These are phyloP conservation scores for Pedicia rivosa DNA, from an alignment of 2,888 invertebrate species.

Conservation along the genomic window DNA sequence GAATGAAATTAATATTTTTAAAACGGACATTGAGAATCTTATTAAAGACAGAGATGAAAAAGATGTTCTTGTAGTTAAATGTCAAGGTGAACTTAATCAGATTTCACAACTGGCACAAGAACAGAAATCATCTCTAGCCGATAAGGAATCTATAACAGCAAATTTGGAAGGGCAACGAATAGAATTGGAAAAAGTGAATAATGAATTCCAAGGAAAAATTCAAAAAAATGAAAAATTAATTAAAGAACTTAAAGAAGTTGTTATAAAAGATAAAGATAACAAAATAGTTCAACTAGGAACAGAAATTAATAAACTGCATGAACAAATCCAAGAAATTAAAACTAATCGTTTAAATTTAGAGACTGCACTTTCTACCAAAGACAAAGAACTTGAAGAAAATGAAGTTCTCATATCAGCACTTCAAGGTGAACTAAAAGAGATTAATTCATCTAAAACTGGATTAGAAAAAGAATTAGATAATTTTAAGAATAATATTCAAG, in stretches of 20 bases:
- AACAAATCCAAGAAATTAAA: too few relatives aligned
- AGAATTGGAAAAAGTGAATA: neutral
- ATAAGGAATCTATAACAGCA: too few relatives aligned
- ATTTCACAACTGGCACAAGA: too few relatives aligned
- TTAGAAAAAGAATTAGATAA: conserved; percentile 10
- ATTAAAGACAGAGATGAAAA: conserved; percentile 18
- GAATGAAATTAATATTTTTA: conserved; percentile 15
- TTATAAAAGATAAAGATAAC: neutral
- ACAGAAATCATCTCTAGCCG: too few relatives aligned
- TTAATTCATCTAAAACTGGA: conserved; percentile 12
- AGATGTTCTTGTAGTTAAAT: neutral
- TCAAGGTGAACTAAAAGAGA: conserved; percentile 22
- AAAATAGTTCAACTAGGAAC: too few relatives aligned
- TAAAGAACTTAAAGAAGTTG: neutral
- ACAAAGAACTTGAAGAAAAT: conserved; percentile 19
- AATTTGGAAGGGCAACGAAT: too few relatives aligned
- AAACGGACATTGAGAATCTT: conserved; percentile 20
- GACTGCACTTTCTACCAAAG: conserved; percentile 11
- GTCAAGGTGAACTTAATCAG: too few relatives aligned
- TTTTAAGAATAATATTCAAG: conserved; percentile 3
- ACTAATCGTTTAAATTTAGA: too few relatives aligned
- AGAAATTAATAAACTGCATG: too few relatives aligned
- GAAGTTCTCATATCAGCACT: conserved; percentile 24
- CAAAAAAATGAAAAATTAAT: neutral
- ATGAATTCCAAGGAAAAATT: neutral